These are phyloP conservation scores for Hypomecis punctinalis DNA, from an alignment of 2,888 invertebrate genomes.

Conservation along the genomic window DNA sequence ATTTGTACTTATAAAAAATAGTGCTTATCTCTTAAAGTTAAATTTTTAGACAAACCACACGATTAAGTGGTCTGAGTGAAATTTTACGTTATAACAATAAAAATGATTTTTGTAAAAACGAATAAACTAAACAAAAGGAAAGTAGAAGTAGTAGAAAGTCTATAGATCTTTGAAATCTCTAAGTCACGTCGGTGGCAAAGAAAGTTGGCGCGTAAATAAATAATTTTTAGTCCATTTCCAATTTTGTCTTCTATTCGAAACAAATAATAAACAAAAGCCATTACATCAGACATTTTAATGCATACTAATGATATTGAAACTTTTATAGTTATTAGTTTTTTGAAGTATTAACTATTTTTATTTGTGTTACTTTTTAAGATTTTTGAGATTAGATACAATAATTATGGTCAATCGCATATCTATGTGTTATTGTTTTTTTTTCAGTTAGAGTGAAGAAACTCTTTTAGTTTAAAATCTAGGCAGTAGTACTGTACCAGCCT, in stretches of 20 bases:
- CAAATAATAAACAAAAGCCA: background rate
- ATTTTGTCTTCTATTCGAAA: background rate
- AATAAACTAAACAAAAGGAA: conserved; percentile 18
- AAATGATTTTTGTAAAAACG: conserved; percentile 11
- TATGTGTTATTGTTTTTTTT: too few species aligned
- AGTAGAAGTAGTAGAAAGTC: conserved; percentile 17
- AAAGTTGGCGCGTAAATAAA: conserved; percentile 15
- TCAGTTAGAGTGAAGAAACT: too few species aligned
- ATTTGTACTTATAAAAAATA: too few species aligned
- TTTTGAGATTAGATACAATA: too few species aligned
- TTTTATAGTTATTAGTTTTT: background rate
- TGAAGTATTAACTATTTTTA: too few species aligned
- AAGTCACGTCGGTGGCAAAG: conserved; percentile 25
- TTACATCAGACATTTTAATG: background rate
- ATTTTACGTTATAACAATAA: conserved; percentile 8
- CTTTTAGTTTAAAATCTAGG: too few species aligned
- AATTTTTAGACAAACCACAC: background rate
- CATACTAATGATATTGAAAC: background rate
- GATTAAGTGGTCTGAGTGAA: conserved; percentile 8
- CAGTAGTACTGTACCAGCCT: too few species aligned
- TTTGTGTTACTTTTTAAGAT: too few species aligned
- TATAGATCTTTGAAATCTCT: conserved; percentile 1
- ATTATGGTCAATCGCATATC: too few species aligned
- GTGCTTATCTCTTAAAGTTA: background rate
- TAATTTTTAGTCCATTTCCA: conserved; percentile 14